Conservation (phyloP, 2,113 vertebrate genomes). For the Chitala chitala region DNA sequence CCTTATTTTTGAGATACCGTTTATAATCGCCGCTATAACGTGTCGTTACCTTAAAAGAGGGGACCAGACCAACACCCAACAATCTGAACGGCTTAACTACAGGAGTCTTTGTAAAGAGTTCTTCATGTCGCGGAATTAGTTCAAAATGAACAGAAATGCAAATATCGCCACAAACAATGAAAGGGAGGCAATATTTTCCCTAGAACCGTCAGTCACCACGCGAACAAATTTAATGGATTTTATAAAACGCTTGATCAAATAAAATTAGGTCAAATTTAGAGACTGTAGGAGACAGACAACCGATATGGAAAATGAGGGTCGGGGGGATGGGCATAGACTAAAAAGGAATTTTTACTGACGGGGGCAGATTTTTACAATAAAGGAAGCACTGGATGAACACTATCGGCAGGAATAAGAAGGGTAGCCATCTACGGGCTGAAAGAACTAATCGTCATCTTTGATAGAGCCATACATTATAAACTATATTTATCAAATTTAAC, state of each 20-base stretch:
- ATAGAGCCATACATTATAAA: too few relatives aligned
- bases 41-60: too few relatives aligned
- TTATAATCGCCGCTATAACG: too few relatives aligned
- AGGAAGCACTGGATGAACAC: neutral
- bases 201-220: neutral
- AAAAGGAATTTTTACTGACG: conserved; percentile 14
- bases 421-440: conserved; percentile 5
- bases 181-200: too few relatives aligned
- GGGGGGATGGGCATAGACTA: neutral
- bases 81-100: neutral
- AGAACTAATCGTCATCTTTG: neutral
- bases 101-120: neutral
- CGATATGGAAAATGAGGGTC: neutral
- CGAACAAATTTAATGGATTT: neutral
- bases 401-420: neutral
- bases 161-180: too few relatives aligned
- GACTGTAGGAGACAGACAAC: conserved; percentile 1
- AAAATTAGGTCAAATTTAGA: conserved; percentile 22
- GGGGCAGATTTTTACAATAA: conserved; percentile 19
- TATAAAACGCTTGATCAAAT: conserved; percentile 10
- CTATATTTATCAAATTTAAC: too few relatives aligned
- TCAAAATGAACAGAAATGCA: neutral
- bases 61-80: neutral
- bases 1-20: too few relatives aligned
- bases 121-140: neutral